phyloP scores from a whole-genome alignment of 2,888 invertebrate genomes.

The Drosophila bunnanda region DNA sequence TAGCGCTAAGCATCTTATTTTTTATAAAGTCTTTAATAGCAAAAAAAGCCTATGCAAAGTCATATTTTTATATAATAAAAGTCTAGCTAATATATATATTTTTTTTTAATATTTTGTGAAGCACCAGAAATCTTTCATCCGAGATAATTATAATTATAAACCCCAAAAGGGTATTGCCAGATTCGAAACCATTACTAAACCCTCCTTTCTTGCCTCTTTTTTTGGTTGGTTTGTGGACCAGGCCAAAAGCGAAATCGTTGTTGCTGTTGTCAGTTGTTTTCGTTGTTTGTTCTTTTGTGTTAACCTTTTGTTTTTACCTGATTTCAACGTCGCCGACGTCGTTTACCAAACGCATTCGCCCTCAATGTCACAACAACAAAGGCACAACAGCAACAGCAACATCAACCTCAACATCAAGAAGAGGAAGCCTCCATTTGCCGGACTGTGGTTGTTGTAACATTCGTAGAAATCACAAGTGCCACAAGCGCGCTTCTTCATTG shows the following conservation, averaged over 20 bases:
- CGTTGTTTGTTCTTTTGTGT: slow-evolving; percentile 75
- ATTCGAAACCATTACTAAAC: neutral
- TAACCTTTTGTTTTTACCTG: slow-evolving; percentile 82
- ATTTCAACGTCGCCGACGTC: slow-evolving; percentile 61
- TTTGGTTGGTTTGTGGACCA: slow-evolving; percentile 36
- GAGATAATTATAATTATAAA: neutral
- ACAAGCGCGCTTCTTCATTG: slow-evolving; percentile 76
- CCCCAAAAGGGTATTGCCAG: neutral
- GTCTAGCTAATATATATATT: neutral
- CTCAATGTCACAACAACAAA: slow-evolving; percentile 75
- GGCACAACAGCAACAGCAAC: slow-evolving; percentile 38
- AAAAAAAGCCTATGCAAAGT: neutral
- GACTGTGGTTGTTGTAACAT: slow-evolving; percentile 71
- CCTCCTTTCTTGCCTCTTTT: slow-evolving; percentile 21
- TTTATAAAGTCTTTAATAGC: neutral
- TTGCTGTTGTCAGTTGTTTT: slow-evolving; percentile 64
- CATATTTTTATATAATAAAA: neutral
- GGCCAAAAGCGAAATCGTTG: slow-evolving; percentile 56
- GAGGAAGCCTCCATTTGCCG: slow-evolving; percentile 44
- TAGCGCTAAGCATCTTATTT: neutral
- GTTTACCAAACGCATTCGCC: slow-evolving; percentile 78
- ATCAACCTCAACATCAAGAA: slow-evolving; percentile 25
- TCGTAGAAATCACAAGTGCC: slow-evolving; percentile 82
- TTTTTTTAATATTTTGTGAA: neutral
- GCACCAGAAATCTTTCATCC: too few species aligned